These are phyloP conservation scores for Centropus bengalensis DNA, from an alignment of 2,113 vertebrate genomes.

Conservation along the genomic window DNA sequence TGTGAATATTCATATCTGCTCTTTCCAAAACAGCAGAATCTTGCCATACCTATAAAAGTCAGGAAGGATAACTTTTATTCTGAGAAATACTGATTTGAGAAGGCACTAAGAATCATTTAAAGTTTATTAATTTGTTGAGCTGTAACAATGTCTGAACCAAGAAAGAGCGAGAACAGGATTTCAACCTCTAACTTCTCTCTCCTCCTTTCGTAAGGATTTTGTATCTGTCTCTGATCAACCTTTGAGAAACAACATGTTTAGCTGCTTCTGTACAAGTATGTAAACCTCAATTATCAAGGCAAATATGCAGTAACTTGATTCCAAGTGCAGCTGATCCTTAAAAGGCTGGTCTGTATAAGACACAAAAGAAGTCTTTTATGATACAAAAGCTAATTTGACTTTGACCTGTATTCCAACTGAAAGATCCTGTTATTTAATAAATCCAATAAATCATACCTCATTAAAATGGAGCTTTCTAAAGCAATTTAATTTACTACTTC, in stretches of 20 bases:
- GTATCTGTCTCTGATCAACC: not conserved
- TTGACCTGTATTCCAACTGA: slow-evolving; percentile 11
- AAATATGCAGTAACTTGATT: slow-evolving; percentile 35
- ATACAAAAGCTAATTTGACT: slow-evolving; percentile 18
- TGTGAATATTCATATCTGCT: slow-evolving; percentile 22
- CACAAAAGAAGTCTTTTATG: slow-evolving; percentile 58
- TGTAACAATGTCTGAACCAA: not conserved
- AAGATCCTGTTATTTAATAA: not conserved
- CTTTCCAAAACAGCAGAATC: slow-evolving; percentile 1
- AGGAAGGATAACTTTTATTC: not conserved
- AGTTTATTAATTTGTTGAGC: not conserved
- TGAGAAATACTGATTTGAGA: not conserved
- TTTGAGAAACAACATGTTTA: not conserved
- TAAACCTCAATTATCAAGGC: slow-evolving; percentile 28
- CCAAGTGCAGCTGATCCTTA: slow-evolving; percentile 13
- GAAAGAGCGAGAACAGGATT: not conserved
- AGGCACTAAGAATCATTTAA: slow-evolving; percentile 3
- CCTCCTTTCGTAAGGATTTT: not conserved
- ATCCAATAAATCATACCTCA: not conserved
- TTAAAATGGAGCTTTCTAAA: not conserved
- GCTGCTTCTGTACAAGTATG: not conserved
- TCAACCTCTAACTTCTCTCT: not conserved
- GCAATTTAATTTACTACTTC: not conserved
- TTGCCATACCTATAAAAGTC: not conserved
- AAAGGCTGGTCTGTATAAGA: slow-evolving; percentile 21